Evolutionary conservation across 2,888 invertebrate genomes (phyloP), one percentile per base, ranked within the genome.

Genomic region (Drosophila siamana): DNA sequence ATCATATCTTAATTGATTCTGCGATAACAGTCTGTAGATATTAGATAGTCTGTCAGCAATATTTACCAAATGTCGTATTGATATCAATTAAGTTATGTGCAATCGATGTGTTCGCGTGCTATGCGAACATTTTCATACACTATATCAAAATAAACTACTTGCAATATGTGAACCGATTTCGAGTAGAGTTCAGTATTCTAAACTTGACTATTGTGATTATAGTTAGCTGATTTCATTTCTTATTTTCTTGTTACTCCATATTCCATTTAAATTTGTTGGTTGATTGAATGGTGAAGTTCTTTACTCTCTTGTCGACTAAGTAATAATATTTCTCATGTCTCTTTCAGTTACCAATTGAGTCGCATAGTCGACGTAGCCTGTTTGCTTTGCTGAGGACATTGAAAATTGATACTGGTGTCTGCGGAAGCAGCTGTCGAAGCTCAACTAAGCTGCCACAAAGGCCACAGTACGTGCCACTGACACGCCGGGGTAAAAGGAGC

Each of bases 1-100:
- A 66, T 70, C 75, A 67, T 84, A 86, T 86, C 88, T 86, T 74
- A 84, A 84, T 84, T 84, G 85, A 86, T 88, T 71, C 50, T 50
- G 65, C 54, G 84, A 75, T 75, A 75, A 75, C 69, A 64, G 22
- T 40, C 33, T 22, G 15, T 64, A 73, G 70, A 61, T 51, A 54
- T 41, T 19, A 15, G 28, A 52, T 24, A 44, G 30, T 51, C n/a
- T 44, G 36, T 41, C 11, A 22, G 9, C 26, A 11, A 57, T 38
- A 57, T 52, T 40, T 50, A n/a, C 28, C 28, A 46, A 48, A 63
- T 40, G 24, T 30, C 41, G 44, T 52, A 74, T 66, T 51, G 59
- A 59, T 76, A 71, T 76, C 72, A 73, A 76, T 76, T 59, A 51
- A 40, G 30, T 38, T 61, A n/a, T 69, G 26, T 9, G 19, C 26